These are phyloP conservation scores for Dryocosmus kuriphilus DNA, from an alignment of 2,888 invertebrate genomes.

Conservation along the genomic window DNA sequence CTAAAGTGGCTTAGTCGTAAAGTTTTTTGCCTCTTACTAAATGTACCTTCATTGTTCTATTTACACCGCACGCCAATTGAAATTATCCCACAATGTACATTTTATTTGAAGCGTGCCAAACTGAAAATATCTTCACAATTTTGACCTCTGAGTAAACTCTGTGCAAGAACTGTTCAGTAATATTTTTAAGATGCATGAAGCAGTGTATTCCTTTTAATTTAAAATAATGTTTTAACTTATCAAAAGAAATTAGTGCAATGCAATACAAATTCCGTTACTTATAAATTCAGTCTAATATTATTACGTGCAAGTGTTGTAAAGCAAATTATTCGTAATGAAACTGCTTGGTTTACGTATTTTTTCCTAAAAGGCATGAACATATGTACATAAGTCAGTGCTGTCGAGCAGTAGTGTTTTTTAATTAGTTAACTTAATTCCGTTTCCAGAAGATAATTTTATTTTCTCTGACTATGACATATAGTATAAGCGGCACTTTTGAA, in stretches of 20 bases:
- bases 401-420: no score
- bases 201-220: neutral
- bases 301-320: neutral
- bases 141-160: neutral
- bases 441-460: no score
- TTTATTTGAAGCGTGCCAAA: conserved; percentile 14
- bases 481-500: conserved; percentile 2
- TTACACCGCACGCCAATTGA: conserved; percentile 1
- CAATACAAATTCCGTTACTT: neutral
- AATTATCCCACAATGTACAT: conserved; percentile 33
- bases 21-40: no score
- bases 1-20: no score
- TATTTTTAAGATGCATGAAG: neutral
- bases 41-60: neutral
- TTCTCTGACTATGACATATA: neutral
- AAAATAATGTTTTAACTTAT: neutral
- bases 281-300: neutral
- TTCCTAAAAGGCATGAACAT: no score
- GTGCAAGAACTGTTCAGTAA: neutral
- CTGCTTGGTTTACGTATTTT: neutral
- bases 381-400: no score
- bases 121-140: neutral
- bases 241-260: neutral
- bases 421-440: no score
- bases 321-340: neutral